Evolutionary conservation across 2,888 invertebrate species (phyloP), one percentile per base, ranked within the genome.

Genomic region (Trachelus troglodyta): DNA sequence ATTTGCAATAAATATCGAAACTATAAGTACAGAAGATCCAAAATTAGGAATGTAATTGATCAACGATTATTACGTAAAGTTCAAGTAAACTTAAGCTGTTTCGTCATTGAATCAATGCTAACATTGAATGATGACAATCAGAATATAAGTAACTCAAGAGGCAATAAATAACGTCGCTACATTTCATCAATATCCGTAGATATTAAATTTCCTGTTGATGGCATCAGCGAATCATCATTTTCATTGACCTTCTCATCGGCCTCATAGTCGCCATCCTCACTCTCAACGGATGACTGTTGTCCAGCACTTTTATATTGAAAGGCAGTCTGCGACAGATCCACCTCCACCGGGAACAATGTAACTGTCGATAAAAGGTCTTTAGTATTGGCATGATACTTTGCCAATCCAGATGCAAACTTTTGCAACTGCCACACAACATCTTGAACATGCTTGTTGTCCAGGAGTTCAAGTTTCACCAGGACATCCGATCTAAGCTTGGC

Each of bases 401-500:
- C 95, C 82, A 99, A 93, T 0, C 97, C 97, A 77, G 96, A 94
- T 23, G 98, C 96, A 79, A 99, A 95, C 83, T 96, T 94, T 80
- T 96, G 95, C 11, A 97, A 92, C 85, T 97, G 97, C 83, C 94
- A 95, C 0, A 98, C 98, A 4, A 99, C 95, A 85, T 99, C 98
- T 90, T 98, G 98, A 0, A 99, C 98, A 91, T 99, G 99, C 92
- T 99, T 99, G 89, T 98, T 98, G 89, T 99, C 99, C 34, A 99
- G 92, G 30, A 99, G 93, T 92, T 99, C 99, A 92, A 99, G 94
- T 92, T 99, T 99, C 0, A 99, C 98, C 76, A 99, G 93, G 0
- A 99, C 99, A 91, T 97, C 99, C 9, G 96, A 97, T 85, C 95
- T 94, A 77, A 97, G 92, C 74, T 96, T 95, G 0, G 97, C 97